Evolutionary conservation across 2,888 invertebrate species (phyloP), one percentile per base, ranked within the genome.

Genomic region (Endomychus coccineus): DNA sequence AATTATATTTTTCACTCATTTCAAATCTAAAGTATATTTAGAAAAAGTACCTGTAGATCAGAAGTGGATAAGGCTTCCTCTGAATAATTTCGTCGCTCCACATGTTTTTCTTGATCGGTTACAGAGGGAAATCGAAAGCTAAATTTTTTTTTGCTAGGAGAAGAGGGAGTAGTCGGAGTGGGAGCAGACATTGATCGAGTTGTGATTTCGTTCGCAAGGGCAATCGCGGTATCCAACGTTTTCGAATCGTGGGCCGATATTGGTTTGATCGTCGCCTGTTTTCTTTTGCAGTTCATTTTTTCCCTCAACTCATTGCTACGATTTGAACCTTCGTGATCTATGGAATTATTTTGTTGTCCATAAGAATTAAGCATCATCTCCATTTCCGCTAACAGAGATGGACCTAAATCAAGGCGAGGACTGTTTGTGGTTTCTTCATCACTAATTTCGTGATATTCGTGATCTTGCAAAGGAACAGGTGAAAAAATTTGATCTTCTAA

Each of bases 211-310:
- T 90, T 90, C 12, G 92, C 94, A 68, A 94, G 75, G 34, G 90
- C 90, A 43, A 94, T 91, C 1, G 94, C 95, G 12, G 86, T 86
- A 54, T 95, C 89, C 41, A 96, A 71, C 5, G 89, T 88, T 63
- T 82, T 87, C 62, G 90, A 83, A 58, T 95, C 95, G 42, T 91
- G 83, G 0, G 91, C 86, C 7, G 94, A 94, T 68, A 96, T 92
- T 2, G 84, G 89, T 64, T 94, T 95, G 58, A 94, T 84, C 0
- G 77, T 70, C 14, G 71, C 69, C 37, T 64, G 64, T 47, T 67
- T 66, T 21, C 59, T 54, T 29, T 49, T 65, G 62, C 56, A 62
- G 25, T 43, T 54, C 44, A 65, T 41, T 30, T 64, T 59, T 23
- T 68, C 85, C 76, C 46, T 74, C 27, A 83, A 63, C 56, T 85